Evolutionary conservation across 2,797 vertebrate species (phyloP).

Genomic region (Myotis daubentonii): DNA sequence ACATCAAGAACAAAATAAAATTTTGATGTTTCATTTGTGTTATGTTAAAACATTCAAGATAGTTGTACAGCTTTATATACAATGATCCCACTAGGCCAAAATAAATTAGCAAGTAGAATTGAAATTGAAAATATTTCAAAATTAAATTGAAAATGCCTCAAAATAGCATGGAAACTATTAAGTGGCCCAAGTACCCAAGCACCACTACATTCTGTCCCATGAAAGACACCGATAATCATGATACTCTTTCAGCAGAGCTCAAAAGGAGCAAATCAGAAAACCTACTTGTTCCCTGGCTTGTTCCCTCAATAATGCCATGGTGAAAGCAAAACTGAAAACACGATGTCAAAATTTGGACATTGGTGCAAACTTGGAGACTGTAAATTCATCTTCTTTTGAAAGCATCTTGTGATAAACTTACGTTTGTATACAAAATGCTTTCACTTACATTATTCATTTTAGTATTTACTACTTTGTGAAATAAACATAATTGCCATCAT

Average conservation of each 20-base stretch:
- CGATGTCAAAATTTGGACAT: not conserved
- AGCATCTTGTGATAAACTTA: not conserved
- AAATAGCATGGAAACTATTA: not conserved
- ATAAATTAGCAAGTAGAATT: not conserved
- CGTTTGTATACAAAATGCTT: not conserved
- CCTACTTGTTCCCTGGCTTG: not conserved
- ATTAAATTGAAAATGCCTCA: not conserved
- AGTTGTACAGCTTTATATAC: not conserved
- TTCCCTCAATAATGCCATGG: not conserved
- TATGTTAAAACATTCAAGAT: conserved; percentile 8
- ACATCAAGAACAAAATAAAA: conserved; percentile 19
- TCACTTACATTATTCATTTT: not conserved
- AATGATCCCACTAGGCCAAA: not conserved
- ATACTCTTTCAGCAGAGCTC: not conserved
- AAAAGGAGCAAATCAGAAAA: not conserved
- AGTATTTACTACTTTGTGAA: not conserved
- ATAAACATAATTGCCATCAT: not conserved
- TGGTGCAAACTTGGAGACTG: not conserved
- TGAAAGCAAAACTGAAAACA: not conserved
- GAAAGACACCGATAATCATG: not conserved
- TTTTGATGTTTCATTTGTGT: not conserved
- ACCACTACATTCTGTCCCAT: not conserved
- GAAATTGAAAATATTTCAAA: not conserved
- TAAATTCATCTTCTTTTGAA: not conserved
- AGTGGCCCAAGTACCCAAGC: not conserved